Evolutionary conservation across 2,888 invertebrate genomes (phyloP).

Genomic region (Pemphredon lugubris): DNA sequence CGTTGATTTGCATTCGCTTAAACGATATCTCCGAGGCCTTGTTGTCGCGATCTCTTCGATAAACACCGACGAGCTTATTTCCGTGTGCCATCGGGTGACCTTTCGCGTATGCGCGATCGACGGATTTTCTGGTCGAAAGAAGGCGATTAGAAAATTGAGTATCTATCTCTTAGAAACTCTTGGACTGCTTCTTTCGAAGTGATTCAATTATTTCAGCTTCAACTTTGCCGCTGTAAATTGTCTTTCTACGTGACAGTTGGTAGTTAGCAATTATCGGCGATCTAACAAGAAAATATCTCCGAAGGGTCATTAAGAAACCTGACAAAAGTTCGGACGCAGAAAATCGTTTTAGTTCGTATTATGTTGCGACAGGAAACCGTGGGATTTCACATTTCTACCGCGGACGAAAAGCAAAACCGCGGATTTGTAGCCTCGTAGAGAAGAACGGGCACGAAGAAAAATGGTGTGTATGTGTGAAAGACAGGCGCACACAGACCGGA

Average conservation of each 20-base stretch:
- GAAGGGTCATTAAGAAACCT: slow-evolving; percentile 25
- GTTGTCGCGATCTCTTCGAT: too few species aligned
- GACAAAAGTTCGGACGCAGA: slow-evolving; percentile 19
- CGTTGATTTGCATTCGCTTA: too few species aligned
- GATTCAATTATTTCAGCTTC: too few species aligned
- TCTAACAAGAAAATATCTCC: slow-evolving; percentile 15
- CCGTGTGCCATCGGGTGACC: too few species aligned
- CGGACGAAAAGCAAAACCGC: slow-evolving; percentile 14
- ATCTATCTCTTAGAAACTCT: too few species aligned
- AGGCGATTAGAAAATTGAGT: too few species aligned
- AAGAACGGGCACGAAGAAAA: slow-evolving; percentile 7
- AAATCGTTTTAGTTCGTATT: slow-evolving; percentile 35
- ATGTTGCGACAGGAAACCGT: slow-evolving; percentile 30
- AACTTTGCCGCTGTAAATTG: background rate
- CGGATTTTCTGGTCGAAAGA: too few species aligned
- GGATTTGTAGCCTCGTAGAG: background rate
- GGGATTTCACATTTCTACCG: slow-evolving; percentile 38
- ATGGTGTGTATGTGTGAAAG: background rate
- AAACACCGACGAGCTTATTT: too few species aligned
- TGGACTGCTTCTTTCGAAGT: too few species aligned
- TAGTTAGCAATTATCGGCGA: slow-evolving; percentile 40
- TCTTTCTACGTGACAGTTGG: background rate
- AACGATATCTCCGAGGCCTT: too few species aligned
- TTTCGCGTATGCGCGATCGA: too few species aligned
- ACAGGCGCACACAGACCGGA: slow-evolving; percentile 2